Conservation (phyloP, 2,113 vertebrate species). For the Oncorhynchus keta region DNA sequence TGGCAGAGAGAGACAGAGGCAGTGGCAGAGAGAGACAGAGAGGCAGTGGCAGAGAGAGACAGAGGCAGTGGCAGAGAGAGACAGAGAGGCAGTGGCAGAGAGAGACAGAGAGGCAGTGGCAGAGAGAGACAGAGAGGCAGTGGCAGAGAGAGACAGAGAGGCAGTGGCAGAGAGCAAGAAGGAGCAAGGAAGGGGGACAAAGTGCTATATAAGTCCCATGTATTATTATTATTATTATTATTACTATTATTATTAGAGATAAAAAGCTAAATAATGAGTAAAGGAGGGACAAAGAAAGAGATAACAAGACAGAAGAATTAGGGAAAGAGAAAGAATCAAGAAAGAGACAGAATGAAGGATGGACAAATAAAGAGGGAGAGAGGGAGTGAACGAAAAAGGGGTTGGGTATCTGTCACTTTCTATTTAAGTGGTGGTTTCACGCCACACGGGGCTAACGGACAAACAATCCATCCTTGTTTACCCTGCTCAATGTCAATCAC, state of each 20-base stretch:
- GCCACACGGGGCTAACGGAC: constrained; percentile 63
- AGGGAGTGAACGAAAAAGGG: neutral
- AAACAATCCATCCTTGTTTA: constrained; percentile 77
- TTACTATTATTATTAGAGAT: too few relatives aligned
- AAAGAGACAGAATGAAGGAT: constrained; percentile 31
- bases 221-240: too few relatives aligned
- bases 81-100: too few relatives aligned
- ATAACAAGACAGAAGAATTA: neutral
- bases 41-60: too few relatives aligned
- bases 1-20: too few relatives aligned
- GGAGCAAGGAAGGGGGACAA: too few relatives aligned
- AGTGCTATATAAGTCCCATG: neutral
- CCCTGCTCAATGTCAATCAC: constrained; percentile 68
- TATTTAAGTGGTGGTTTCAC: constrained; percentile 64
- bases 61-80: too few relatives aligned
- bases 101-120: too few relatives aligned
- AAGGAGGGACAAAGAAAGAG: neutral
- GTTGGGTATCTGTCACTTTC: constrained; percentile 68
- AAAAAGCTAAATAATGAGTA: neutral
- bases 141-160: too few relatives aligned
- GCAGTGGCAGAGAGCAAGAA: too few relatives aligned
- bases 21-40: too few relatives aligned
- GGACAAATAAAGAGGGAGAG: neutral
- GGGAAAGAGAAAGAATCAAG: neutral
- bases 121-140: too few relatives aligned